Conservation (phyloP, 2,113 vertebrate species). For the Gallinago paraguaiae region DNA sequence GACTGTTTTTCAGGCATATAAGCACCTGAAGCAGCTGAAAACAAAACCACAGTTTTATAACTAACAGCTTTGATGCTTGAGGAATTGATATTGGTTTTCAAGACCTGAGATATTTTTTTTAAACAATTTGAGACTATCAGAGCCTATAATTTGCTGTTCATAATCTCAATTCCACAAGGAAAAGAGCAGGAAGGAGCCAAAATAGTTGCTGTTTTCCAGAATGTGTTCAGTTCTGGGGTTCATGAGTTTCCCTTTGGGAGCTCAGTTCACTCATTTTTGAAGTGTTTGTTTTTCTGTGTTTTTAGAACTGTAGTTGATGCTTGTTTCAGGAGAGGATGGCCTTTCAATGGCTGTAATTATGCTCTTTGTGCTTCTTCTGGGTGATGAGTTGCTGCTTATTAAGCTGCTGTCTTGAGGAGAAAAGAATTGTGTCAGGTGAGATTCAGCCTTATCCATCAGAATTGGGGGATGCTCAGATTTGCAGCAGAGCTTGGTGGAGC, state of each 20-base stretch:
- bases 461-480: not conserved
- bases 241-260: not conserved
- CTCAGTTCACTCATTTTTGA: not conserved
- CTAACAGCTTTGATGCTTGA: not conserved
- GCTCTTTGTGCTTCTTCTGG: not conserved
- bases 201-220: not conserved
- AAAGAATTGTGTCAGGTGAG: not conserved
- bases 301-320: not conserved
- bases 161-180: not conserved
- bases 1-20: not conserved
- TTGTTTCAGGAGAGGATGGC: not conserved
- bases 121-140: not conserved
- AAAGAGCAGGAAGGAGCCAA: not conserved
- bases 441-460: not conserved
- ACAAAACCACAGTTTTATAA: not conserved
- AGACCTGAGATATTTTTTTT: not conserved
- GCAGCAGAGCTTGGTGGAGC: not conserved
- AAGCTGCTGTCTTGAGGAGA: not conserved
- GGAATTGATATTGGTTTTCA: not conserved
- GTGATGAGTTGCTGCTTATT: not conserved
- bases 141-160: not conserved
- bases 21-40: not conserved
- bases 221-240: not conserved
- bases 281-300: not conserved
- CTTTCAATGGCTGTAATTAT: not conserved